Evolutionary conservation across 2,797 vertebrate species (phyloP).

Genomic region (Mormyrops attenuatus): DNA sequence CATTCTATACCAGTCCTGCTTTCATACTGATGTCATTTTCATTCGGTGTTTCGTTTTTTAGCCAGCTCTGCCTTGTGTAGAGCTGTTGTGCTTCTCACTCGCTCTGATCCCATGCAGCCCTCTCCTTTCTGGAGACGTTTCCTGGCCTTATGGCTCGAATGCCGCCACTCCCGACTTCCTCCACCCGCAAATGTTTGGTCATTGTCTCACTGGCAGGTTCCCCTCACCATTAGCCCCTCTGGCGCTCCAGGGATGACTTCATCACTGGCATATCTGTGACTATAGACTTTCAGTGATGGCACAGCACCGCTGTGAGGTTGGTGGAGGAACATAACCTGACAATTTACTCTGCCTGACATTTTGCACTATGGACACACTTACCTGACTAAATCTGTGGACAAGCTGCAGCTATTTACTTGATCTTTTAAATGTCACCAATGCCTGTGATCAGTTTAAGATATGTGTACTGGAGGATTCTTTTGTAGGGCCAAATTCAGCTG

Average conservation of each 20-base stretch:
- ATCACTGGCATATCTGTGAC: not conserved
- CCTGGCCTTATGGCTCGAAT: not conserved
- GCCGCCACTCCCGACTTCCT: not conserved
- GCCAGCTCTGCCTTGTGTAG: not conserved
- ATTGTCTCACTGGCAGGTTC: not conserved
- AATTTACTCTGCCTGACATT: not conserved
- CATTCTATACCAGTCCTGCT: not conserved
- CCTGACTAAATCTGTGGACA: constrained; percentile 12
- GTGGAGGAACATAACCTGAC: not conserved
- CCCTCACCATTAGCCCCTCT: not conserved
- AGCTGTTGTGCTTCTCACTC: not conserved
- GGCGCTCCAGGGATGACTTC: not conserved
- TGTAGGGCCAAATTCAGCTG: not conserved
- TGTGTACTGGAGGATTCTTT: not conserved
- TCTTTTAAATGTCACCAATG: not conserved
- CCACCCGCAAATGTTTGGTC: constrained; percentile 1
- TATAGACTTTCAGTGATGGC: not conserved
- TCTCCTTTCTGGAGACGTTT: not conserved
- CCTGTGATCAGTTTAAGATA: not conserved
- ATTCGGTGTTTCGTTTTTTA: not conserved
- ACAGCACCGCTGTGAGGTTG: not conserved
- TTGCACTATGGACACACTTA: not conserved
- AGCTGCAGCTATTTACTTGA: constrained; percentile 8
- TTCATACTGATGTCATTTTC: not conserved
- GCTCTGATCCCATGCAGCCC: not conserved